phyloP scores from a whole-genome alignment of 1,140 invertebrate species.

The Micrasema minimum region DNA sequence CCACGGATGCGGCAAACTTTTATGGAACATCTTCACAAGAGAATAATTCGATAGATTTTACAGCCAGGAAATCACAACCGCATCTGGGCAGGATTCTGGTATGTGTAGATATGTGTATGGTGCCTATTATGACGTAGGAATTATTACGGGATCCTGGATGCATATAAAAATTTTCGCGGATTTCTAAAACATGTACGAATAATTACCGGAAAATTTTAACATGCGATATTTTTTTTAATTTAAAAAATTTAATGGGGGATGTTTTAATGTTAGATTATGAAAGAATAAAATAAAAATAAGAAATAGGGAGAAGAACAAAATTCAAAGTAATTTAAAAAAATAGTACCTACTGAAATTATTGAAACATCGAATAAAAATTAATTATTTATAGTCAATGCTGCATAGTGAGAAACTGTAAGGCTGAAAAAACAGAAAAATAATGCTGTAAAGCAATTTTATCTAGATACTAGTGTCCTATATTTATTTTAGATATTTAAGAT shows the following conservation, averaged over 20 bases:
- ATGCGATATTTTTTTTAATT: neutral
- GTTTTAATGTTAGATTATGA: neutral
- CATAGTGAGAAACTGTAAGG: neutral
- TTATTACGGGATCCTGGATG: neutral
- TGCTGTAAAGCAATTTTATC: too few species aligned
- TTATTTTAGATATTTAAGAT: too few species aligned
- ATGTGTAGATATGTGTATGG: too few species aligned
- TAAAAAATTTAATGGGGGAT: neutral
- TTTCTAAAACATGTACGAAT: neutral
- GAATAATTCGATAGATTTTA: neutral
- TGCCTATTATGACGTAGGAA: too few species aligned
- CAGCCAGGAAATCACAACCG: neutral
- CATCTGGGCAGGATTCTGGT: neutral
- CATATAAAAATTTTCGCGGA: neutral
- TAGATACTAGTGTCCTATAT: too few species aligned
- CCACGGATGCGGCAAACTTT: constrained; percentile 20
- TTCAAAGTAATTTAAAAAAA: neutral
- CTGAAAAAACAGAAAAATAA: too few species aligned
- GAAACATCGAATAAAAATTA: neutral
- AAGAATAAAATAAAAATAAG: neutral
- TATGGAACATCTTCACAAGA: neutral
- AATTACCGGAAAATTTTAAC: neutral
- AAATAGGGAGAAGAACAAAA: neutral
- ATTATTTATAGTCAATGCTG: neutral
- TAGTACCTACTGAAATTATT: neutral